Evolutionary conservation across 1,140 invertebrate species (phyloP), one percentile per base, ranked within the genome.

Genomic region (Planococcus citri): DNA sequence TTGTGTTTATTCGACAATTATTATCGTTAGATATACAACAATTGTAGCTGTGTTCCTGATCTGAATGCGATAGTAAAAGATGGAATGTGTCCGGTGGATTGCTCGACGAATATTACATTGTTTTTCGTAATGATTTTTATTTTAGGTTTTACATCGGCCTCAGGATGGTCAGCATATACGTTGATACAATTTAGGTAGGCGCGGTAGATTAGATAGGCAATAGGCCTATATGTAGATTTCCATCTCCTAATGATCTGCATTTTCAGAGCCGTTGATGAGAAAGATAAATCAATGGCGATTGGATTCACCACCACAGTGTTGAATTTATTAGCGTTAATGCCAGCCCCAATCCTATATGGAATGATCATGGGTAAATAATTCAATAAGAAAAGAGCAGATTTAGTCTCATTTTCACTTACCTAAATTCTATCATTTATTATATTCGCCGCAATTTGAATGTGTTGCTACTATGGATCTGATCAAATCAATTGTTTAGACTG

Each of bases 241-340:
- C 4, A 33, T 33, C 29, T 3, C 12, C 12, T 3, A 33, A 6
- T 12, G 29, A 33, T 33, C 3, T 33, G 3, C 3, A 33, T n/a
- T n/a, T 76, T 9, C 69, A 78, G 78, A 72, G 76, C 76, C 70
- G 76, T 78, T 1, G 73, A 74, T 68, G 72, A 75, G 60, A 75
- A 74, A 27, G 78, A 79, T 58, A 79, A 79, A 69, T 74, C 77
- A 1, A 67, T 79, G 1, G 75, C 78, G n/a, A 76, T 79, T 64
- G 78, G 76, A n/a, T 72, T 79, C 12, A 72, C 73, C 1, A 76
- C 78, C 69, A 71, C 75, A 27, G 68, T 77, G 9, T 71, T 77
- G 0, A 72, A 73, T 60, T 71, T 73, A 1, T 70, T 78, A 27
- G 75, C 77, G 0, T 78, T 78, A 68, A 73, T 79, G n/a, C 78